A percentile compares a stretch with the other conserved stretches of the same genome.
Evolutionary conservation across 2,888 invertebrate species (phyloP).

Genomic region (Rotaria socialis): DNA sequence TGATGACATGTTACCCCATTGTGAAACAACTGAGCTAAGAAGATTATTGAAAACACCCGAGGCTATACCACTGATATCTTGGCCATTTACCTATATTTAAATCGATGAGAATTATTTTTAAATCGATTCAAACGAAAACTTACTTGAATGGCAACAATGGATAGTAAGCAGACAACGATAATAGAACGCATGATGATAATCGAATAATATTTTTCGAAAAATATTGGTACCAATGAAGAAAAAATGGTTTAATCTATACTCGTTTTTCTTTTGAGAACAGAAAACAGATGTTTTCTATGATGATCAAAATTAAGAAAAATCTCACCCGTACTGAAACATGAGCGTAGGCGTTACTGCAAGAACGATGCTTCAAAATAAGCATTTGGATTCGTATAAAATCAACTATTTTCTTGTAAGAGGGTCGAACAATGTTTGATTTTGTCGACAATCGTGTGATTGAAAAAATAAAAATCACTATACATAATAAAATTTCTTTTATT

Average conservation of each 20-base stretch:
- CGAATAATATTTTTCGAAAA: not conserved
- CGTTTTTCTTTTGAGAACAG: not conserved
- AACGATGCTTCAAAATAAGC: not conserved
- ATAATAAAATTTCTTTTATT: no score
- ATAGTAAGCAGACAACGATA: not conserved
- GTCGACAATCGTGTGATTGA: no score
- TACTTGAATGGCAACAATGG: not conserved
- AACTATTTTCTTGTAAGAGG: not conserved
- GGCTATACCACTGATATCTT: not conserved
- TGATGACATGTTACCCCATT: conserved; percentile 23
- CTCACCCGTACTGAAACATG: not conserved
- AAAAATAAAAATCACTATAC: no score
- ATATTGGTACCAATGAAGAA: not conserved
- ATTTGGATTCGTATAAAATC: not conserved
- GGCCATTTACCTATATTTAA: not conserved
- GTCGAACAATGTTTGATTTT: no score
- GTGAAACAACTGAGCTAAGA: not conserved
- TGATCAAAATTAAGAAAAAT: not conserved
- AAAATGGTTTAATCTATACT: not conserved
- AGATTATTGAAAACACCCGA: not conserved
- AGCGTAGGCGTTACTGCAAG: not conserved
- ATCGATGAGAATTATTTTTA: no score
- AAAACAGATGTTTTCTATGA: not conserved
- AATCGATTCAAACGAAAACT: no score
- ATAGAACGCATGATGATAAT: not conserved